Evolutionary conservation across 2,888 invertebrate genomes (phyloP).

Genomic region (Anodontia alba): DNA sequence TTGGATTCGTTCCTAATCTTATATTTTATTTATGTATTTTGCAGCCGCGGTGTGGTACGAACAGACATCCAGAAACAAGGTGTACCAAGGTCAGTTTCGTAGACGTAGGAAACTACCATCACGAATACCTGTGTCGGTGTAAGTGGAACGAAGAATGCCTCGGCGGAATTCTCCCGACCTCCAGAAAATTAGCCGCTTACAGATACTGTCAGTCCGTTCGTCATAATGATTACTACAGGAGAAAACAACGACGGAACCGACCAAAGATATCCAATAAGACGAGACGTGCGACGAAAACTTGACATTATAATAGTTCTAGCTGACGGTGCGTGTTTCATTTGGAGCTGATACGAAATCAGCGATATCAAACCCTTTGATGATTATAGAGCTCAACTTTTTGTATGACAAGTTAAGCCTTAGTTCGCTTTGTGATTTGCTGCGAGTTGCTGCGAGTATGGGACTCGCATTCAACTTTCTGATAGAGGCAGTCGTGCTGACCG

Average conservation of each 20-base stretch:
- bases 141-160: conserved; percentile 39
- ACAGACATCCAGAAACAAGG: conserved; percentile 21
- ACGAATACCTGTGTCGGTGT: conserved; percentile 53
- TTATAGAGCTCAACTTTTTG: too few relatives aligned
- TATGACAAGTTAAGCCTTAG: too few relatives aligned
- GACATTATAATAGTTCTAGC: too few relatives aligned
- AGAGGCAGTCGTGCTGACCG: too few relatives aligned
- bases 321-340: too few relatives aligned
- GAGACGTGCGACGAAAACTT: neutral
- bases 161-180: conserved; percentile 26
- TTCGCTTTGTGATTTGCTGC: too few relatives aligned
- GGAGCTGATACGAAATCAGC: too few relatives aligned
- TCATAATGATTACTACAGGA: neutral
- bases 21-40: too few relatives aligned
- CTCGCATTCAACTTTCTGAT: too few relatives aligned
- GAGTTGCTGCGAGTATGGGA: too few relatives aligned
- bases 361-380: too few relatives aligned
- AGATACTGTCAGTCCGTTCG: conserved; percentile 31
- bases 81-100: conserved; percentile 42
- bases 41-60: conserved; percentile 45
- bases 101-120: conserved; percentile 23
- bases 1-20: too few relatives aligned
- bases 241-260: neutral
- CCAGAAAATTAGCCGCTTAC: neutral
- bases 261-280: neutral